A percentile compares a stretch with the other conserved stretches of the same genome.
These are phyloP conservation scores for Solen grandis DNA, from an alignment of 1,140 invertebrate genomes.

Conservation along the genomic window DNA sequence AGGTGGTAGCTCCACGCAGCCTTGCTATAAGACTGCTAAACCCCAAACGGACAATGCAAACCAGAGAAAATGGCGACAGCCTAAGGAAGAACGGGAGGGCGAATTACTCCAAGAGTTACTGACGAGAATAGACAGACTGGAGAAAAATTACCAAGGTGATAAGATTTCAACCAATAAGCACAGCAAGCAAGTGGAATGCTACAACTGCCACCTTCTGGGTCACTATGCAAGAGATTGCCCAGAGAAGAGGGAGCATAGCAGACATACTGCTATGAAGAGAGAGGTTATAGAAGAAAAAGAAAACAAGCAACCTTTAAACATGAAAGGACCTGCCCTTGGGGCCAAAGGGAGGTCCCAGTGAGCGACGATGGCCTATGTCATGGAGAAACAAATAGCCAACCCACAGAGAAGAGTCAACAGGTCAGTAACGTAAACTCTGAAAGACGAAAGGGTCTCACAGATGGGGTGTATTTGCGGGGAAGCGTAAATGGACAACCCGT, in stretches of 20 bases:
- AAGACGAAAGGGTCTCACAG: neutral
- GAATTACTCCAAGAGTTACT: neutral
- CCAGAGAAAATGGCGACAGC: too few relatives aligned
- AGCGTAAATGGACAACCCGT: constrained; percentile 5
- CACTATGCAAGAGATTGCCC: constrained; percentile 19
- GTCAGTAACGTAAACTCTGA: too few relatives aligned
- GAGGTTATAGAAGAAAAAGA: too few relatives aligned
- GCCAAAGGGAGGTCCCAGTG: too few relatives aligned
- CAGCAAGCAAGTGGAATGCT: neutral
- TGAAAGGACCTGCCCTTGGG: too few relatives aligned
- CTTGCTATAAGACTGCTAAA: neutral
- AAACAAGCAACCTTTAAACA: too few relatives aligned
- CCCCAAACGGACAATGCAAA: neutral
- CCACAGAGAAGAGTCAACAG: neutral
- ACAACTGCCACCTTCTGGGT: neutral
- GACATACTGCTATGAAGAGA: too few relatives aligned
- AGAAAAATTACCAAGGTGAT: neutral
- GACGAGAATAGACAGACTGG: neutral
- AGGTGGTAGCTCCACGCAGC: too few relatives aligned
- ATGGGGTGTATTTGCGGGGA: constrained; percentile 13
- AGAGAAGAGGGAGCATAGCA: neutral
- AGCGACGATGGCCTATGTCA: too few relatives aligned
- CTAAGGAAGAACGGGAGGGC: neutral
- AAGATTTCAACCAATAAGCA: neutral
- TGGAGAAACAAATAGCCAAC: neutral